Evolutionary conservation across 2,888 invertebrate species (phyloP), one percentile per base, ranked within the genome.

Genomic region (Ceraclea dissimilis): DNA sequence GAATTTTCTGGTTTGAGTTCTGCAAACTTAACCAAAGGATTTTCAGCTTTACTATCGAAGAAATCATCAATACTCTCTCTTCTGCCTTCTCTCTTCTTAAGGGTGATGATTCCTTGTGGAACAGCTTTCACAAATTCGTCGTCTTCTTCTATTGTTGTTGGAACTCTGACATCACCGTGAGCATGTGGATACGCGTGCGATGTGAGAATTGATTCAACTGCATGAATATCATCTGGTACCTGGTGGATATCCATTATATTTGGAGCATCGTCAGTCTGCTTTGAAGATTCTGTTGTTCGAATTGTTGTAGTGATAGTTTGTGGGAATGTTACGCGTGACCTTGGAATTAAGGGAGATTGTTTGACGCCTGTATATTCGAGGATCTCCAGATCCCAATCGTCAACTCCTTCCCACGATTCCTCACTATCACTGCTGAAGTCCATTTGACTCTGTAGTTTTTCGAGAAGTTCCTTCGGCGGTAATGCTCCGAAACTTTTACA

Each of bases 351-450:
- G 1, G 61, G 61, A n/a, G 61, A 54, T 44, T 46, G 49, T n/a
- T 33, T 69, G 2, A 72, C 70, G 59, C 71, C 70, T 26, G 73
- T 72, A 65, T 75, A 72, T 64, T 75, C 74, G 34, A 74, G 69
- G 33, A 76, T 69, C 17, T 71, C 70, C 20, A 77, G 63, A 61
- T 75, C 76, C 77, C 78, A 78, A 64, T 77, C 76, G 63, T 78
- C 75, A 52, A 74, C 65, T 46, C 71, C 72, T 33, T 72, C 74
- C 63, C 76, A 72, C 11, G 74, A 75, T 58, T 75, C 74, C 57
- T 74, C 75, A 59, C 74, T 74, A 59, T 74, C 74, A 16, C 70
- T 67, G 56, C 71, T 71, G 2, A 67, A 67, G 2, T 67, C 69
- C 19, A 65, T 65, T 50, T 63, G 56, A 22, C 63, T 59, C 57